Base-by-base conservation (phyloP, 2,888 invertebrate species). In the Ochropleura leucogaster region DNA sequence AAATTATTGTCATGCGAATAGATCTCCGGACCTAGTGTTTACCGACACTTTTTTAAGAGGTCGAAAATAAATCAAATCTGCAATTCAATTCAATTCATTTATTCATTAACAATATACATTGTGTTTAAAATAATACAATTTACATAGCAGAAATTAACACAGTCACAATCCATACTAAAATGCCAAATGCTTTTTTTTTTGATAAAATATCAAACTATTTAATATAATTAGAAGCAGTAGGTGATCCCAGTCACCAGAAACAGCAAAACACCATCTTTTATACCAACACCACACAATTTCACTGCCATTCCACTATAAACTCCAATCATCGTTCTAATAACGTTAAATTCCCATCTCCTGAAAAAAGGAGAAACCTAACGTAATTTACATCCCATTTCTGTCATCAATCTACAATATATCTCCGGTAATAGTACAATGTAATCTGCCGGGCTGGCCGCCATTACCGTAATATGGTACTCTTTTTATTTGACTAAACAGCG, bases 381-480 rank as follows among this genome's bases (percentile, higher is more conserved):
- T 76, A 83, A 85, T 85, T 86, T 86, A 82, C 80, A 86, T 86
- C 77, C 76, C 66, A 79, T 85, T 74, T 78, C 66, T 76, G 57
- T 65, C 84, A 80, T 79, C 79, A 80, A 73, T 80, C 77, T 79
- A 69, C 76, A 75, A 71, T 86, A 79, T 85, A 84, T 86, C 80
- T 79, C 44, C 64, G n/a, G 81, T 78, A 83, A 81, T 80, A 80
- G 79, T 77, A 79, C 79, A 80, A 72, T 73, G 84, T 85, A 85
- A 86, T 85, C 79, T 67, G 53, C 40, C 40, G 78, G 79, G 83
- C 79, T 55, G 67, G 73, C 66, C 73, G 72, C 76, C 68, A 75
- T 85, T 80, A 85, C 47, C 53, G 74, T 76, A 75, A 64, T 69
- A 72, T 74, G 63, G 63, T 20, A 62, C 30, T 80, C 53, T 78